Percentiles rank a stretch among this genome's conserved stretches.
Conservation (phyloP, 2,113 vertebrate genomes). For the Caracal caracal region DNA sequence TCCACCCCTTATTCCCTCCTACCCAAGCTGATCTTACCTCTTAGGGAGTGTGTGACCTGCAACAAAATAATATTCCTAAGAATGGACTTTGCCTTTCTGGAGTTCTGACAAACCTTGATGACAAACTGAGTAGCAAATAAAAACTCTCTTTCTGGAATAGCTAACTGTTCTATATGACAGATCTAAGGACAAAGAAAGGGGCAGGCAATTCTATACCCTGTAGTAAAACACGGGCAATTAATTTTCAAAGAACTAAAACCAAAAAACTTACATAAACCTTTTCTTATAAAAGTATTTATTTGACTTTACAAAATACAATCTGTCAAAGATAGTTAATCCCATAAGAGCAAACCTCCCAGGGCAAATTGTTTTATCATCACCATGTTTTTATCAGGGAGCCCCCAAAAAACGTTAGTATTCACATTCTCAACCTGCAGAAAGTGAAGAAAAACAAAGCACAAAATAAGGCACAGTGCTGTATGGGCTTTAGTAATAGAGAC, state of each 20-base stretch:
- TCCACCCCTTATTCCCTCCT: no score
- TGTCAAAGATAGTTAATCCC: not conserved
- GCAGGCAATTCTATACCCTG: not conserved
- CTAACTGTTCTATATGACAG: not conserved
- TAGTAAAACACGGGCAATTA: not conserved
- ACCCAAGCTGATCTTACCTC: not conserved
- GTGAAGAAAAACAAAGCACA: not conserved
- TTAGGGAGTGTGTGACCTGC: not conserved
- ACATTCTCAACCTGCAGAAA: not conserved
- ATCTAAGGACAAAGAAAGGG: not conserved
- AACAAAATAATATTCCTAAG: conserved; percentile 33
- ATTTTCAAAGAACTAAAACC: conserved; percentile 23
- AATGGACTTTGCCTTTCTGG: conserved; percentile 13
- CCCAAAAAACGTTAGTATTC: not conserved
- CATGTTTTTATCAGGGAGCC: not conserved
- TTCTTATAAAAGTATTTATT: conserved; percentile 20
- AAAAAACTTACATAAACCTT: conserved; percentile 27
- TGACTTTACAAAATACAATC: conserved; percentile 34
- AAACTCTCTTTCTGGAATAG: not conserved
- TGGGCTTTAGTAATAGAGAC: not conserved
- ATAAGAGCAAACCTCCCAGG: not conserved
- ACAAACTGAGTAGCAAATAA: not conserved
- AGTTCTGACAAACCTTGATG: not conserved
- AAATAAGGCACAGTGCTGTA: not conserved
- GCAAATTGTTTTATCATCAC: not conserved